Evolutionary conservation across 2,888 invertebrate genomes (phyloP), one percentile per base, ranked within the genome.

Genomic region (Apamea crenata): DNA sequence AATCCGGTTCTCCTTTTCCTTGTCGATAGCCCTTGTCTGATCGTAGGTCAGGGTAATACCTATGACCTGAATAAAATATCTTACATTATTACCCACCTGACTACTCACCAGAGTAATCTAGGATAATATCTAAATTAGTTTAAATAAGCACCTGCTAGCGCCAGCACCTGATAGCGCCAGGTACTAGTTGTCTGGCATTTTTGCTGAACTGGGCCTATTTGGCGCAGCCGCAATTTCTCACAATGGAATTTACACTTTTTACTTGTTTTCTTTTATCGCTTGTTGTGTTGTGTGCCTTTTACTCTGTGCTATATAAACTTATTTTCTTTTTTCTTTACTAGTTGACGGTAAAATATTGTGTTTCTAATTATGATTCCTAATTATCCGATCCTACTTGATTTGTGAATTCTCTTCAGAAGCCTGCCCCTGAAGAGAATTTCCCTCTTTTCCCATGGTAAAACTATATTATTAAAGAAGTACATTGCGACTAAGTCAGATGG

Each of bases 11-110:
- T 66, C 80, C 21, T 77, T 83, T 86, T 85, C 59, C 59, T 72
- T 36, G 25, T 68, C 7, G n/a, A 25, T 25, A 70, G 73, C 40
- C 36, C 8, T 21, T 47, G 59, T 66, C 36, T 50, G 18, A 63
- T 40, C 21, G 29, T 82, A 77, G 86, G 86, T 82, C 86, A 82
- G 61, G 73, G 86, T 70, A 44, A 84, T 40, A 36, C 21, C 72
- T 65, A 21, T 85, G 81, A 72, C 44, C 65, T 68, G 71, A 61
- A 78, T 78, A 66, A 50, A 76, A 61, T 69, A 50, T 16, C 10
- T n/a, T 7, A 7, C 1, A 12, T 50, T 61, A 29, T 66, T 59
- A 36, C 16, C 2, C 4, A 29, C 8, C 12, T 36, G 14, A 8
- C 14, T 25, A 29, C 3, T 8, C 32, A 8, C 12, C 1, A 36